phyloP scores from a whole-genome alignment of 2,113 vertebrate genomes.

The Calcarius ornatus region DNA sequence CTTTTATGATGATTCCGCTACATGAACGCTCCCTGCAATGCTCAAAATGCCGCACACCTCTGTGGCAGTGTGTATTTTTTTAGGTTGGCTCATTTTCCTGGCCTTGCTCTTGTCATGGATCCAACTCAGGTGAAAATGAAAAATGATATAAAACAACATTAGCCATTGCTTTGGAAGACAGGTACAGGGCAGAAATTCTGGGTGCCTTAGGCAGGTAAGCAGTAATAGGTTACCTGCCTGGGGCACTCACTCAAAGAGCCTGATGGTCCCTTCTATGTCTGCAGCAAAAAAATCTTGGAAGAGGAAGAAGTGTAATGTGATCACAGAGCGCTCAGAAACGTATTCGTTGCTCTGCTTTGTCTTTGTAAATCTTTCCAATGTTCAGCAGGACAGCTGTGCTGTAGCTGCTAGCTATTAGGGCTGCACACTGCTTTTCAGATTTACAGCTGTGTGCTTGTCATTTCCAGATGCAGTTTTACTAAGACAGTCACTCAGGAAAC shows the following conservation, averaged over 20 bases:
- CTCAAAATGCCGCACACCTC: neutral
- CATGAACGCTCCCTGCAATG: neutral
- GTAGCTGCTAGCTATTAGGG: slow-evolving; percentile 77
- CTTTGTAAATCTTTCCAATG: slow-evolving; percentile 68
- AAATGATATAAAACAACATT: neutral
- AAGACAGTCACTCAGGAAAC: slow-evolving; percentile 78
- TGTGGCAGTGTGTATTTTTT: neutral
- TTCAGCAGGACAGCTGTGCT: slow-evolving; percentile 59
- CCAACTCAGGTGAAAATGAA: neutral
- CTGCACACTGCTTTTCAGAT: slow-evolving; percentile 73
- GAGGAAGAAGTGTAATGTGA: neutral
- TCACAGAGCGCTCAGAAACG: neutral
- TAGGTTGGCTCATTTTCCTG: neutral
- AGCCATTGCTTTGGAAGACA: neutral
- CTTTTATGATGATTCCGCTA: neutral
- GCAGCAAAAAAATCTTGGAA: neutral
- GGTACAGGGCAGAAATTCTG: neutral
- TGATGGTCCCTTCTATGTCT: neutral
- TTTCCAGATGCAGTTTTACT: slow-evolving; percentile 81
- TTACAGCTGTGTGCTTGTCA: slow-evolving; percentile 75
- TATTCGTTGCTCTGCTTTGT: slow-evolving; percentile 56
- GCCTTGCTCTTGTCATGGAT: neutral
- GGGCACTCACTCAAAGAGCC: neutral
- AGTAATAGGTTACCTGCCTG: neutral
- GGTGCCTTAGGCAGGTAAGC: neutral